Base-by-base conservation (phyloP, 2,113 vertebrate genomes). In the Xyliphius kryptos region DNA sequence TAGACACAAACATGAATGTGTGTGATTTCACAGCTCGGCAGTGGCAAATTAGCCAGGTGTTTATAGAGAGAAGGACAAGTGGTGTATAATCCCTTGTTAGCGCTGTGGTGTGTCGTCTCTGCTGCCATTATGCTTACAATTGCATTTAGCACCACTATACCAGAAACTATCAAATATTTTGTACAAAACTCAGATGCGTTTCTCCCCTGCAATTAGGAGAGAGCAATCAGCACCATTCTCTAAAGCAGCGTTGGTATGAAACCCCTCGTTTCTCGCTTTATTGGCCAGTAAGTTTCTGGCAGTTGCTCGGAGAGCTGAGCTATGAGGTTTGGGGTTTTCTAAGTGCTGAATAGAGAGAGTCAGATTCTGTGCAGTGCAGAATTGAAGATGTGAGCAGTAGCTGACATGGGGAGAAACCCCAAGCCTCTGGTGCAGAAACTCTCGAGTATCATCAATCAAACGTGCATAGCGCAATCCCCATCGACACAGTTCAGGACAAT, bases 401-500 rank as follows among this genome's bases (percentile, higher is more conserved):
- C 61, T 68, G 61, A 68, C 64, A 72, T 52, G 56, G 21, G 21
- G 48, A 64, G 55, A 66, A 66, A 59, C 55, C 55, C 47, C 38
- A 51, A 51, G 54, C 15, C 40, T 51, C 55, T 66, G 64, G 64
- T 59, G 64, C 64, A 52, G 47, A 44, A 59, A 20, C 41, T 14
- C 58, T 12, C 17, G 64, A 55, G 44, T 21, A 40, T 69, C 67
- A 69, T 69, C 60, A 57, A 63, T 63, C 67, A 57, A 62, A 69
- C 36, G 20, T 26, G 37, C 55, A 32, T n/a, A 38, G 59, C 21
- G n/a, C 57, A 57, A 56, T 66, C 47, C 47, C 47, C 48, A 52
- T 58, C 3, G 37, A 66, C 21, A 20, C 48, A 19, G 47, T 12
- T 32, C 64, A 59, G 38, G 19, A 32, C 26, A 66, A 51, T 47